Conservation (phyloP, 2,888 invertebrate species). For the Lordiphosa fenestrarum region DNA sequence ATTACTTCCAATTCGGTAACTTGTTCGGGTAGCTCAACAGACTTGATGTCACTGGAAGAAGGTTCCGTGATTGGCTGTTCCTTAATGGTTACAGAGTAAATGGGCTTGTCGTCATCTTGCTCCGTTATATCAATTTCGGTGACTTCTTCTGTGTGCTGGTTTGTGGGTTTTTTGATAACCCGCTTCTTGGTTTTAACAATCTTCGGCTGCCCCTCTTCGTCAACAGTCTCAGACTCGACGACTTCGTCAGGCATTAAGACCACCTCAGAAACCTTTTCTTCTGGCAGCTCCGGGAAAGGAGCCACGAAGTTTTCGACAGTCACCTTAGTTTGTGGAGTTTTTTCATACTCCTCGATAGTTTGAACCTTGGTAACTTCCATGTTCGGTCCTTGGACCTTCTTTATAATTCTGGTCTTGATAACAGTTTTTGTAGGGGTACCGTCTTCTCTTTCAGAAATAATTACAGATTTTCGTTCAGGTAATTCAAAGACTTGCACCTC, state of each 20-base stretch:
- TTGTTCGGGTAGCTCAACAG: constrained; percentile 78
- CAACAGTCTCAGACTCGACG: constrained; percentile 63
- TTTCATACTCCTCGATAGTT: constrained; percentile 80
- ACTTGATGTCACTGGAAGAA: constrained; percentile 32
- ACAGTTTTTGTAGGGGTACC: constrained; percentile 78
- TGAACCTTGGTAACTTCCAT: constrained; percentile 80
- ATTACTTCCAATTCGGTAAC: constrained; percentile 69
- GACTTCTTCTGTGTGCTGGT: constrained; percentile 79
- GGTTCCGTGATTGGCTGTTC: constrained; percentile 57
- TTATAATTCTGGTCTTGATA: constrained; percentile 81
- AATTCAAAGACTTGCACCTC: constrained; percentile 74
- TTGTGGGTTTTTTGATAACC: constrained; percentile 79
- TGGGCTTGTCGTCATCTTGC: constrained; percentile 80
- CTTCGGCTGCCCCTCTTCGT: constrained; percentile 68
- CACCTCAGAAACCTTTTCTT: constrained; percentile 66
- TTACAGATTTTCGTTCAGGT: constrained; percentile 77
- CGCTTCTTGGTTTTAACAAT: constrained; percentile 79
- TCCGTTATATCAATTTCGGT: constrained; percentile 81
- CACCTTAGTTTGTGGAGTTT: constrained; percentile 78
- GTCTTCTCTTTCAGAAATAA: constrained; percentile 79
- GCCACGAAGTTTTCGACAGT: constrained; percentile 67
- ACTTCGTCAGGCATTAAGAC: constrained; percentile 74
- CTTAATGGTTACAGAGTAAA: constrained; percentile 63
- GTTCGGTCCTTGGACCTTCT: constrained; percentile 79
- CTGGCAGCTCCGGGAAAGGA: constrained; percentile 72